Conservation (phyloP, 1,140 invertebrate genomes). For the Drosophila rufa region DNA sequence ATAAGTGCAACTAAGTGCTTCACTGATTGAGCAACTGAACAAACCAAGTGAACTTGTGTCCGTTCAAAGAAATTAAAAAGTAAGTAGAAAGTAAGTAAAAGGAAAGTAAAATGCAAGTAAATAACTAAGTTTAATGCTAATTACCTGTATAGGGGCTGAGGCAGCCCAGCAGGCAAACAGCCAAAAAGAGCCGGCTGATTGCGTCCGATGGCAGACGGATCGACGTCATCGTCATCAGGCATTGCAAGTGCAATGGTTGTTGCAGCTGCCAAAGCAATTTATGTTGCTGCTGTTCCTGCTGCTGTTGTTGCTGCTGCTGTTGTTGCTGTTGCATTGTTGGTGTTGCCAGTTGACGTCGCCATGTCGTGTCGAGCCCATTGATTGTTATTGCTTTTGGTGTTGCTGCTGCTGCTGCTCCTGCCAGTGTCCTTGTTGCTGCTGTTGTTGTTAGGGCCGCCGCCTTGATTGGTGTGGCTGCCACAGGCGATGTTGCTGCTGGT, state of each 20-base stretch:
- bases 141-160: slow-evolving; percentile 75
- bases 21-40: too few species aligned
- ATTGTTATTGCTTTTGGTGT: slow-evolving; percentile 44
- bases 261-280: slow-evolving; percentile 29
- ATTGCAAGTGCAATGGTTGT: slow-evolving; percentile 32
- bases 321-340: slow-evolving; percentile 13
- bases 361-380: slow-evolving; percentile 57
- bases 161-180: slow-evolving; percentile 67
- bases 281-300: slow-evolving; percentile 14
- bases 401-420: slow-evolving; percentile 1
- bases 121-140: slow-evolving; percentile 17
- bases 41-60: too few species aligned
- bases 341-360: slow-evolving; percentile 47
- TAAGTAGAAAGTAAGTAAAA: neutral
- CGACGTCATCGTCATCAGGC: slow-evolving; percentile 61
- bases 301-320: slow-evolving; percentile 17
- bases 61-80: neutral
- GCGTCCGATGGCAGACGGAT: slow-evolving; percentile 52
- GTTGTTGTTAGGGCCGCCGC: slow-evolving; percentile 14
- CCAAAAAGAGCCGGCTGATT: slow-evolving; percentile 62
- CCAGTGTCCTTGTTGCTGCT: slow-evolving; percentile 19
- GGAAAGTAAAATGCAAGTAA: neutral
- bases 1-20: neutral
- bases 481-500: slow-evolving; percentile 21
- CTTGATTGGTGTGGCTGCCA: slow-evolving; percentile 16